Evolutionary conservation across 1,140 invertebrate genomes (phyloP), one percentile per base, ranked within the genome.

Genomic region (Aphaenogaster rudis): DNA sequence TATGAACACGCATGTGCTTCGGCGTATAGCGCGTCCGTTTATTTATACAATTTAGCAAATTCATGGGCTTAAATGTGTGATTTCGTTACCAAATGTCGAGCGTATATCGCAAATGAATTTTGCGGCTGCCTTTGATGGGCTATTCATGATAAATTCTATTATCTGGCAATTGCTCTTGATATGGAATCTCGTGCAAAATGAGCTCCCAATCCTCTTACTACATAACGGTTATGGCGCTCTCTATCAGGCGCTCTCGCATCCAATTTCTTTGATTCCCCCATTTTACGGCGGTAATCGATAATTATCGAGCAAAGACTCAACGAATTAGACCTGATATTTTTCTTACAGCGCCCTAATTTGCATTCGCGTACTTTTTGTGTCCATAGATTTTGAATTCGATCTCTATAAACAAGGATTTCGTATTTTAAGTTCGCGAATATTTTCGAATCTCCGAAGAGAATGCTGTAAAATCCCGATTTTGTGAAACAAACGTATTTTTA

Each of bases 61-160:
- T 69, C 13, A 45, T 54, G 36, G 21, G 39, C 9, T 39, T 15
- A 33, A 52, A 59, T 21, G 13, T 6, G 33, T 52, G 52, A 33
- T 82, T 74, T 48, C 28, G 54, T 74, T 74, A 21, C 6, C 9
- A 33, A 82, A 72, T 59, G 64, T 50, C n/a, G 54, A 74, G 67
- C 54, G 8, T 52, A 82, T 48, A 17, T 42, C 11, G 48, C 69
- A 61, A 82, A 74, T 74, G 67, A 72, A 59, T 72, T 72, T 63
- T 71, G 54, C 17, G 39, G 67, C 6, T 36, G n/a, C 42, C 42
- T 84, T 76, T 61, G 80, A 84, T 84, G 13, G 42, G 17, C 17
- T 54, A 63, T 88, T 79, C 74, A 52, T 71, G 85, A 86, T 64
- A 79, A 88, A 88, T 88, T 64, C 57, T 86, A 88, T 86, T 64